phyloP scores from a whole-genome alignment of 2,888 invertebrate genomes.

The Torymus auratus region DNA sequence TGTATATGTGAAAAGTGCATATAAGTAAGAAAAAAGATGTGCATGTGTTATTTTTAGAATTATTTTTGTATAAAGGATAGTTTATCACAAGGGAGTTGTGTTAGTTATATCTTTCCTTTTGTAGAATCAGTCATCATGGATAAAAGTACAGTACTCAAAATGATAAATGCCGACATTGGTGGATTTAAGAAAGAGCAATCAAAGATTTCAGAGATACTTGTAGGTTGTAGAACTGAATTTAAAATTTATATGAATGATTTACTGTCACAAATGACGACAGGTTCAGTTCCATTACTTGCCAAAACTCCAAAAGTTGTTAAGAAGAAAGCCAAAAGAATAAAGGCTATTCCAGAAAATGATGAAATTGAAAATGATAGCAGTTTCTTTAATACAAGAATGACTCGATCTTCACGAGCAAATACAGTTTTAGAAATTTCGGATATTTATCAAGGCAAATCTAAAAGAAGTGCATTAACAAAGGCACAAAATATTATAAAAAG shows the following conservation, averaged over 20 bases:
- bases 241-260: conserved; percentile 61
- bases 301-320: conserved; percentile 69
- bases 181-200: conserved; percentile 54
- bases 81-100: neutral
- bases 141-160: conserved; percentile 61
- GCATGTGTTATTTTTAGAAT: no score
- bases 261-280: conserved; percentile 63
- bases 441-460: conserved; percentile 50
- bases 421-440: conserved; percentile 48
- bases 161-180: conserved; percentile 61
- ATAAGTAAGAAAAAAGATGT: no score
- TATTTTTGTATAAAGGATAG: no score
- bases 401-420: conserved; percentile 34
- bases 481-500: conserved; percentile 67
- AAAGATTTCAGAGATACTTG: conserved; percentile 59
- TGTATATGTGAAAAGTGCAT: no score
- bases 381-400: neutral
- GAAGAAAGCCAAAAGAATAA: conserved; percentile 65
- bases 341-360: conserved; percentile 71
- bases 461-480: conserved; percentile 67
- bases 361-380: conserved; percentile 42
- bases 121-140: conserved; percentile 50
- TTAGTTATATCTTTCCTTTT: neutral
- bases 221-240: conserved; percentile 52
- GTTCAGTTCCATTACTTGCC: conserved; percentile 64